These are phyloP conservation scores for Oscheius sp. DNA, from an alignment of 2,888 invertebrate genomes.

Conservation along the genomic window DNA sequence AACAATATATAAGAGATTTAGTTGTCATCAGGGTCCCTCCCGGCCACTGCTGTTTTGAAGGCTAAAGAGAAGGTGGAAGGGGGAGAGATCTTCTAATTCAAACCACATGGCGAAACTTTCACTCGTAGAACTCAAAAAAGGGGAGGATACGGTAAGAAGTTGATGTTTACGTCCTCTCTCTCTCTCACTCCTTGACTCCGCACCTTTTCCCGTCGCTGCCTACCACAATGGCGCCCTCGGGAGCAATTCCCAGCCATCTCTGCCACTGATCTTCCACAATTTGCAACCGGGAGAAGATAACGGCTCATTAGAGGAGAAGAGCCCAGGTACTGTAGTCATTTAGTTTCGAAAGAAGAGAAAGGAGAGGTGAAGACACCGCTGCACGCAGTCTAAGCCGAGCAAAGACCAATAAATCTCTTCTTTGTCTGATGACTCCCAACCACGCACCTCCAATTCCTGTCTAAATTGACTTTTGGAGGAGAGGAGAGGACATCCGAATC, in stretches of 20 bases:
- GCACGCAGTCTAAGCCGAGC: slow-evolving; percentile 20
- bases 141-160: neutral
- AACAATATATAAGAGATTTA: slow-evolving; percentile 26
- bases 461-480: slow-evolving; percentile 11
- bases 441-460: slow-evolving; percentile 23
- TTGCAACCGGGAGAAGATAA: slow-evolving; percentile 13
- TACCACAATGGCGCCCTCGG: slow-evolving; percentile 18
- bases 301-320: neutral
- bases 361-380: neutral
- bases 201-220: neutral
- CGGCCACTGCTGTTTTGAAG: neutral
- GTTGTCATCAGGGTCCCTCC: neutral
- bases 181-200: neutral
- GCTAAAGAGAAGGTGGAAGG: neutral
- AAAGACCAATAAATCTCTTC: slow-evolving; percentile 24
- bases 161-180: slow-evolving; percentile 6
- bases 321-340: neutral
- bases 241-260: slow-evolving; percentile 24
- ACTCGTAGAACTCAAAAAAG: neutral
- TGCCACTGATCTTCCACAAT: slow-evolving; percentile 23
- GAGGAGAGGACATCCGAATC: neutral
- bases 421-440: slow-evolving; percentile 23
- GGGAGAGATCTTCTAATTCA: neutral
- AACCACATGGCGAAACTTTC: neutral
- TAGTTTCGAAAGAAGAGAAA: neutral